Evolutionary conservation across 2,113 vertebrate species (phyloP).

Genomic region (Vimba vimba): DNA sequence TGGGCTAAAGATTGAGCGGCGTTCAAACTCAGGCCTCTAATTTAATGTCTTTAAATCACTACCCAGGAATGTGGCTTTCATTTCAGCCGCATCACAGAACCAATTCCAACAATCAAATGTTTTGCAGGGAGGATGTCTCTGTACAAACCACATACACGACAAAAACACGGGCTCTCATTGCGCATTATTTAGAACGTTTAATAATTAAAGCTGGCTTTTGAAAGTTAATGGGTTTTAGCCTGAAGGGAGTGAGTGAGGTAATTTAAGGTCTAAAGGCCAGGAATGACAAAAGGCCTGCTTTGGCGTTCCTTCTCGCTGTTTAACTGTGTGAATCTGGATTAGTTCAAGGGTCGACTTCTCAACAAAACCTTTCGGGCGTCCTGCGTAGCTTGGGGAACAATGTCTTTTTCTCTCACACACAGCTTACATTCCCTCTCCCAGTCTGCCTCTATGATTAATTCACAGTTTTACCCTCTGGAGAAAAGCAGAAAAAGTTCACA

Average conservation of each 20-base stretch:
- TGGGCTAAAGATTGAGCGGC: conserved; percentile 45
- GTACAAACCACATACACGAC: conserved; percentile 39
- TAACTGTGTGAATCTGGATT: conserved; percentile 72
- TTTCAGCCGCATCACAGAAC: conserved; percentile 48
- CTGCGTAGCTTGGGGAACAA: conserved; percentile 41
- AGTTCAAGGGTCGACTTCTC: conserved; percentile 75
- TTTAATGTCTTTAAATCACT: conserved; percentile 57
- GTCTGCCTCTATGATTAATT: conserved; percentile 42
- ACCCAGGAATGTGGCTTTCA: conserved; percentile 56
- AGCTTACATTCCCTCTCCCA: neutral
- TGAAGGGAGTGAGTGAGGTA: conserved; percentile 75
- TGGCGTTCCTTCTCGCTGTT: conserved; percentile 68
- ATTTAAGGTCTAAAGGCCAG: conserved; percentile 77
- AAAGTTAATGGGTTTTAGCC: conserved; percentile 77
- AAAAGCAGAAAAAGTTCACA: conserved; percentile 11
- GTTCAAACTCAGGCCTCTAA: conserved; percentile 27
- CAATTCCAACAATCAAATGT: conserved; percentile 53
- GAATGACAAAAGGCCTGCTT: conserved; percentile 73
- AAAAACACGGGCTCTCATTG: conserved; percentile 35
- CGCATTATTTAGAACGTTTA: conserved; percentile 59
- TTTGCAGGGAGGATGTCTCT: conserved; percentile 45
- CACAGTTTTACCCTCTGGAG: conserved; percentile 39
- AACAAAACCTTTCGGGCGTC: conserved; percentile 71
- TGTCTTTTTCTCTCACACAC: conserved; percentile 31
- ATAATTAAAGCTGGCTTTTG: conserved; percentile 62